phyloP scores from a whole-genome alignment of 2,888 invertebrate genomes.

The Psylliodes chrysocephalus region DNA sequence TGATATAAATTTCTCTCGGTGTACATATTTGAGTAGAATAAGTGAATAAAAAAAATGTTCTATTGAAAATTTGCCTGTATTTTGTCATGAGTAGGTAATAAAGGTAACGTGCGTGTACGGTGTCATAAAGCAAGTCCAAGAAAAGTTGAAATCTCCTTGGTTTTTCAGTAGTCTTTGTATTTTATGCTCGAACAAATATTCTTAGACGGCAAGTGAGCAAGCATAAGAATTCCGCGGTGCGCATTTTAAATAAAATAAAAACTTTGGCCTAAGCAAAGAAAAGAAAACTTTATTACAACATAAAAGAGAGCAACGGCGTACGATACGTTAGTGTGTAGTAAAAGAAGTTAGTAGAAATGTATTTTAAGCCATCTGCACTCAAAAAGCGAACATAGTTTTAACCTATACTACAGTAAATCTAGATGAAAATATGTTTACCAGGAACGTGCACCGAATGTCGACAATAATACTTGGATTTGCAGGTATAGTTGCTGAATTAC shows the following conservation, averaged over 20 bases:
- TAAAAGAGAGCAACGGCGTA: slow-evolving; percentile 39
- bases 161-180: slow-evolving; percentile 13
- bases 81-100: too few relatives aligned
- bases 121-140: too few relatives aligned
- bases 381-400: slow-evolving; percentile 41
- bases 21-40: too few relatives aligned
- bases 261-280: slow-evolving; percentile 30
- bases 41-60: too few relatives aligned
- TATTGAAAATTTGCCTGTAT: too few relatives aligned
- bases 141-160: slow-evolving; percentile 16
- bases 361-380: slow-evolving; percentile 50
- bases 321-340: slow-evolving; percentile 38
- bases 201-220: slow-evolving; percentile 14
- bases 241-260: slow-evolving; percentile 38
- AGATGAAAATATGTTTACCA: slow-evolving; percentile 48
- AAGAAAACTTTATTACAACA: slow-evolving; percentile 41
- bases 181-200: slow-evolving; percentile 14
- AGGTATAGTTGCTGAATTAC: slow-evolving; percentile 17
- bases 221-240: slow-evolving; percentile 20
- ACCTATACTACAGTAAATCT: slow-evolving; percentile 49
- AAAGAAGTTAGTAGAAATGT: slow-evolving; percentile 46
- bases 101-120: too few relatives aligned
- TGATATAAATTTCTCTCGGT: too few relatives aligned
- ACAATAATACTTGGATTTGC: slow-evolving; percentile 25
- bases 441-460: slow-evolving; percentile 49